A percentile compares a stretch with the other conserved stretches of the same genome.
Evolutionary conservation across 2,888 invertebrate species (phyloP).

Genomic region (Amphiduros pacificus): DNA sequence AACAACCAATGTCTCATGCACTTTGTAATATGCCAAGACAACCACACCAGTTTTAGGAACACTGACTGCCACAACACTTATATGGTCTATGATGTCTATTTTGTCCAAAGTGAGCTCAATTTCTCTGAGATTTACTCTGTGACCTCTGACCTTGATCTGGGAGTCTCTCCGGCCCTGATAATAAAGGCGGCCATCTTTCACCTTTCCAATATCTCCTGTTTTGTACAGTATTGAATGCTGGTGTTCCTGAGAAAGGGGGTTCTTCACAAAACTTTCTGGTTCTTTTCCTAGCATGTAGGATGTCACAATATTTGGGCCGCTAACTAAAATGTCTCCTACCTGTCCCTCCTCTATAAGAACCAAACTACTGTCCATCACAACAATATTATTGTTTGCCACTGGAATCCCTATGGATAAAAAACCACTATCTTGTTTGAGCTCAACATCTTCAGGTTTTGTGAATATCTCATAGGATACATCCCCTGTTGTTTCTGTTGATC

Average conservation of each 20-base stretch:
- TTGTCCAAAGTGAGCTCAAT: conserved; percentile 66
- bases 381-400: conserved; percentile 78
- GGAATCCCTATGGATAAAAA: conserved; percentile 84
- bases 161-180: conserved; percentile 79
- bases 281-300: conserved; percentile 66
- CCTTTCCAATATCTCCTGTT: conserved; percentile 81
- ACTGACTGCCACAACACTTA: not conserved
- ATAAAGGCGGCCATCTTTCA: conserved; percentile 69
- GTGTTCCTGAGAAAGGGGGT: conserved; percentile 65
- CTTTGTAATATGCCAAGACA: not conserved
- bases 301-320: conserved; percentile 77
- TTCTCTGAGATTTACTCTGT: conserved; percentile 82
- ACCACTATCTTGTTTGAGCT: conserved; percentile 54
- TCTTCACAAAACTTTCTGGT: not conserved
- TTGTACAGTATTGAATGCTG: conserved; percentile 67
- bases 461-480: conserved; percentile 82
- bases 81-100: not conserved
- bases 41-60: not conserved
- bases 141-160: conserved; percentile 69
- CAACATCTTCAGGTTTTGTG: conserved; percentile 60
- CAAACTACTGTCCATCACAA: conserved; percentile 74
- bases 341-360: conserved; percentile 73
- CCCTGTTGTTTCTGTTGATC: conserved; percentile 89
- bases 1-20: not conserved
- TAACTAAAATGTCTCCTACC: conserved; percentile 80